Conservation (phyloP, 2,797 vertebrate genomes). For the Vireo griseus region DNA sequence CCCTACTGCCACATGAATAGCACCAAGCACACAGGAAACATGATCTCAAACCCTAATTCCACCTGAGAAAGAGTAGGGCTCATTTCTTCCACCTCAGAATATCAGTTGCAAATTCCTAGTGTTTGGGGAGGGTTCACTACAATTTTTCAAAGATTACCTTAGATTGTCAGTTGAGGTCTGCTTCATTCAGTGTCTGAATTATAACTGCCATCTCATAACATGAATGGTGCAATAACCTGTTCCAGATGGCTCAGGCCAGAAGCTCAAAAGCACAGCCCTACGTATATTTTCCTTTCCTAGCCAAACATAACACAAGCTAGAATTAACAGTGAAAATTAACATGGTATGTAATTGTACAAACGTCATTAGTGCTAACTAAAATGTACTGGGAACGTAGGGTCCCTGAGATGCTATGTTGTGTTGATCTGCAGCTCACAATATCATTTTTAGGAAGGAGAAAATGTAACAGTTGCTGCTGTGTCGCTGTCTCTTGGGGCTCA, state of each 20-base stretch:
- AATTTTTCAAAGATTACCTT: not conserved
- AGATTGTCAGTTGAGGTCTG: not conserved
- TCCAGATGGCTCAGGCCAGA: slow-evolving; percentile 26
- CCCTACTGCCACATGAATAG: not conserved
- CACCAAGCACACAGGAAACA: not conserved
- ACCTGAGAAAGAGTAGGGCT: not conserved
- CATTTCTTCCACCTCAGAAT: not conserved
- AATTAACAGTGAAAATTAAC: slow-evolving; percentile 27
- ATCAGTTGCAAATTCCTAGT: not conserved
- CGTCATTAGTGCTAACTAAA: not conserved
- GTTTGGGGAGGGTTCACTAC: not conserved
- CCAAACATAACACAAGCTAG: slow-evolving; percentile 28
- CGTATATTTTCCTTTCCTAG: not conserved
- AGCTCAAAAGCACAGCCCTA: not conserved
- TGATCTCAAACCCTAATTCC: not conserved
- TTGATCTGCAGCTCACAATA: not conserved
- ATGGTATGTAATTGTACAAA: not conserved
- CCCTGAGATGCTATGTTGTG: not conserved
- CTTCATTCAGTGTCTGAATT: not conserved
- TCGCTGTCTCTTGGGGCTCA: not conserved
- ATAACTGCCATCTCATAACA: not conserved
- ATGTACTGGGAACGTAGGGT: not conserved
- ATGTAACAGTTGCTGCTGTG: not conserved
- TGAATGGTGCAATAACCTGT: not conserved
- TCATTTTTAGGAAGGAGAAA: not conserved